Percentiles rank a stretch among this genome's conserved stretches.
phyloP scores from a whole-genome alignment of 2,888 invertebrate genomes.

The Hemithea aestivaria region DNA sequence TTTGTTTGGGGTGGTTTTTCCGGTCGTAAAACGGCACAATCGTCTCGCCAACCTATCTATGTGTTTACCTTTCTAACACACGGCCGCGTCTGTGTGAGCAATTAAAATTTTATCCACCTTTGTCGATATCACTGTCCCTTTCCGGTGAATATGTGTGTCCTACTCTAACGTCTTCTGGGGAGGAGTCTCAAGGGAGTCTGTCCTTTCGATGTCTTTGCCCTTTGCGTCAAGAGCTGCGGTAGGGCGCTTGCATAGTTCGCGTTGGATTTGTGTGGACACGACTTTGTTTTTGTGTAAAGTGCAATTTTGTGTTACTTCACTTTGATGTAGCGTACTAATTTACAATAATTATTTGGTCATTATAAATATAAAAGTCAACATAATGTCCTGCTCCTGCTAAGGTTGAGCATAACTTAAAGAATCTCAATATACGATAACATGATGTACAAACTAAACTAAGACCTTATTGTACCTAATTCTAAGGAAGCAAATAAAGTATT shows the following conservation, averaged over 20 bases:
- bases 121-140: conserved; percentile 57
- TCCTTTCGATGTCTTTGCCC: conserved; percentile 82
- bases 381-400: too few species aligned
- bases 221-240: conserved; percentile 73
- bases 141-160: conserved; percentile 54
- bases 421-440: too few species aligned
- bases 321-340: conserved; percentile 8
- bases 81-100: conserved; percentile 64
- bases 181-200: conserved; percentile 82
- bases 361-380: too few species aligned
- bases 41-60: conserved; percentile 54
- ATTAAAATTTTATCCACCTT: conserved; percentile 79
- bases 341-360: too few species aligned
- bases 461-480: too few species aligned
- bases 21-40: conserved; percentile 54
- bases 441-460: too few species aligned
- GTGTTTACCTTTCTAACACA: conserved; percentile 52
- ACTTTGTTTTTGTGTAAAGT: conserved; percentile 34
- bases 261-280: conserved; percentile 54
- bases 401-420: too few species aligned
- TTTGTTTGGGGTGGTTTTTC: conserved; percentile 73
- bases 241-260: conserved; percentile 61
- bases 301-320: background rate
- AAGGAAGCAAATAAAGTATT: too few species aligned
- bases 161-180: conserved; percentile 70